Evolutionary conservation across 2,888 invertebrate species (phyloP).

Genomic region (Acanthococcus lagerstroemiae): DNA sequence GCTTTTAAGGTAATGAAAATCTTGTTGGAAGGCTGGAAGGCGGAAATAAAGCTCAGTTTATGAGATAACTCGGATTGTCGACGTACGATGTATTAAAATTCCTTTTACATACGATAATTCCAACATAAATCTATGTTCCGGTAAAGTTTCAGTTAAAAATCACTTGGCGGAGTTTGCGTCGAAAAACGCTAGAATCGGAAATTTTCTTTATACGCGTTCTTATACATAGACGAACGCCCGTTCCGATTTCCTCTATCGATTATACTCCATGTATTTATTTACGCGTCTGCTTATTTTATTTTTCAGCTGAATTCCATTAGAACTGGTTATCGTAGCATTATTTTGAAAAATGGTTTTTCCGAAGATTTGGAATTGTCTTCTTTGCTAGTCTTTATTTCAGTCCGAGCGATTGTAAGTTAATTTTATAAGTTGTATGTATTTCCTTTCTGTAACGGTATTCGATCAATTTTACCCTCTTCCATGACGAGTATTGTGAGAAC

Average conservation of each 20-base stretch:
- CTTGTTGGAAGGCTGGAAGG: too few species aligned
- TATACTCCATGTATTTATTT: neutral
- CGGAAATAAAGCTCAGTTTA: too few species aligned
- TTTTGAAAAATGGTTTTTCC: constrained; percentile 77
- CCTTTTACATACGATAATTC: too few species aligned
- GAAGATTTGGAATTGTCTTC: constrained; percentile 89
- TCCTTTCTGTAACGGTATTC: too few species aligned
- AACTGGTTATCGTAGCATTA: constrained; percentile 82
- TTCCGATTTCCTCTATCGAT: neutral
- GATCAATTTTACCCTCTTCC: too few species aligned
- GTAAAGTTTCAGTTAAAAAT: too few species aligned
- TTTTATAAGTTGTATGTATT: constrained; percentile 15
- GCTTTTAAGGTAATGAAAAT: too few species aligned
- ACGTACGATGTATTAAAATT: too few species aligned
- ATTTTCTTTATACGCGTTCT: neutral
- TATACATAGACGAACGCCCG: neutral
- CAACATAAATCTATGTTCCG: too few species aligned
- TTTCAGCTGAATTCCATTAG: constrained; percentile 59
- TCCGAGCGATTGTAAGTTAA: constrained; percentile 43
- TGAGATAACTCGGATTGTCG: too few species aligned
- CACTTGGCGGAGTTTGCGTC: too few species aligned
- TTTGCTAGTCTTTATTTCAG: constrained; percentile 68
- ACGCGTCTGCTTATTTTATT: neutral
- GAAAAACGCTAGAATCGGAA: neutral
- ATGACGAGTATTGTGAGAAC: too few species aligned